These are phyloP conservation scores for Brachypodius melanocephalos DNA, from an alignment of 2,113 vertebrate genomes.

Conservation along the genomic window DNA sequence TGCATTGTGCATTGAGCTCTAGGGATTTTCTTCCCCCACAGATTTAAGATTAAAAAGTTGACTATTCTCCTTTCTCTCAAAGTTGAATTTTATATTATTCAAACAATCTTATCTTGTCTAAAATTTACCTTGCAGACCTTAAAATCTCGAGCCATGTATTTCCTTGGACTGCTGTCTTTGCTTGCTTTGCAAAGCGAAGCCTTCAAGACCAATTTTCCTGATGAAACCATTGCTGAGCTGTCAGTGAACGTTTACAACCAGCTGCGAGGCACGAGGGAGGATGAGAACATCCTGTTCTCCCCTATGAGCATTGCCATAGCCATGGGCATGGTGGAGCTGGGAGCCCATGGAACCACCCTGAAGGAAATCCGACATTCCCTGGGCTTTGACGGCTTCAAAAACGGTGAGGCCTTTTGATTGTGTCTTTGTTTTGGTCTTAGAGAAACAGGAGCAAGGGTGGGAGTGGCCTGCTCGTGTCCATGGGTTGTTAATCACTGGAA, in stretches of 20 bases:
- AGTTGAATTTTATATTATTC: not conserved
- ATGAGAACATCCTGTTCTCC: conserved; percentile 96
- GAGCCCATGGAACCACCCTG: conserved; percentile 85
- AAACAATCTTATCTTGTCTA: not conserved
- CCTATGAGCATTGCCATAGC: conserved; percentile 87
- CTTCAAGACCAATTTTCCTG: conserved; percentile 77
- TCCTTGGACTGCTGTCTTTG: conserved; percentile 78
- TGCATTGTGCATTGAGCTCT: not conserved
- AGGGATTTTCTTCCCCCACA: not conserved
- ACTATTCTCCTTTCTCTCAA: not conserved
- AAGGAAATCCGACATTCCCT: conserved; percentile 88
- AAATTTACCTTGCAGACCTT: conserved; percentile 46
- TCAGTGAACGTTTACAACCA: conserved; percentile 91
- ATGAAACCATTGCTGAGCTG: conserved; percentile 86
- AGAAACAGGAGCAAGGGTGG: not conserved
- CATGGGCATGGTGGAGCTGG: conserved; percentile 93
- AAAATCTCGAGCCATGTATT: conserved; percentile 75
- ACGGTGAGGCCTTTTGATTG: conserved; percentile 71
- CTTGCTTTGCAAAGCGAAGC: conserved; percentile 77
- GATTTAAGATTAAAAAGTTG: not conserved
- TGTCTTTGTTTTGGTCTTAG: not conserved
- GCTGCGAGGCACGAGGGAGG: conserved; percentile 82
- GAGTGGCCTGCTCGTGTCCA: not conserved
- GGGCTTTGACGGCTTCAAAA: conserved; percentile 85
- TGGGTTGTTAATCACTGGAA: not conserved